Conservation (phyloP, 2,888 invertebrate genomes). For the Drosophila sordidula region DNA sequence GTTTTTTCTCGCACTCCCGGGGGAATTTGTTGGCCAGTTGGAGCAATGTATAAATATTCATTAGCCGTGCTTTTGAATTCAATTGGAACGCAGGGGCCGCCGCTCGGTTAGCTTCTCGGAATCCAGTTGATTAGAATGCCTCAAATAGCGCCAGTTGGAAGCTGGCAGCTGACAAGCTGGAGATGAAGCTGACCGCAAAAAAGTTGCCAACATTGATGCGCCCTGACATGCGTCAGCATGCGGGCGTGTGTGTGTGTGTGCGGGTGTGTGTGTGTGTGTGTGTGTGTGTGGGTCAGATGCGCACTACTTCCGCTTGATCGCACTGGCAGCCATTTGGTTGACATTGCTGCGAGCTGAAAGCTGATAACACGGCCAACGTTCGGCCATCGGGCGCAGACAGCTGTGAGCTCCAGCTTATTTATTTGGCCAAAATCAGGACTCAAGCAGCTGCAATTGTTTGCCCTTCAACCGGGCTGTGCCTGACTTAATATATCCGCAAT, state of each 20-base stretch:
- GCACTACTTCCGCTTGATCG: conserved; percentile 57
- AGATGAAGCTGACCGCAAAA: conserved; percentile 5
- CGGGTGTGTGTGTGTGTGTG: neutral
- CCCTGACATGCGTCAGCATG: conserved; percentile 17
- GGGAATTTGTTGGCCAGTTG: conserved; percentile 11
- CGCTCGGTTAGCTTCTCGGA: conserved; percentile 6
- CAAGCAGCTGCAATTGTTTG: conserved; percentile 36
- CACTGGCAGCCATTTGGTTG: conserved; percentile 27
- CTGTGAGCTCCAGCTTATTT: neutral
- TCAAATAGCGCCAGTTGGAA: conserved; percentile 29
- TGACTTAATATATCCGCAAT: conserved; percentile 40
- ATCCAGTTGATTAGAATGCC: conserved; percentile 69
- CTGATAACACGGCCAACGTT: neutral
- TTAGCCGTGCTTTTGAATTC: conserved; percentile 47
- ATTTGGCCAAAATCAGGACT: conserved; percentile 12
- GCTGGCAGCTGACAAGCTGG: conserved; percentile 25
- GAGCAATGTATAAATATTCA: conserved; percentile 67
- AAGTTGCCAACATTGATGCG: conserved; percentile 38
- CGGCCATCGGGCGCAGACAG: neutral
- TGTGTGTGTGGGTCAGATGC: neutral
- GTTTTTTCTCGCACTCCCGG: neutral
- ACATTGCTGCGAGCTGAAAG: conserved; percentile 23
- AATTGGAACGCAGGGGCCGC: conserved; percentile 33
- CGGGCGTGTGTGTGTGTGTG: neutral
- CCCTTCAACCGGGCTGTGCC: conserved; percentile 10